These are phyloP conservation scores for Lycophotia porphyrea DNA, from an alignment of 2,888 invertebrate species.

Conservation along the genomic window DNA sequence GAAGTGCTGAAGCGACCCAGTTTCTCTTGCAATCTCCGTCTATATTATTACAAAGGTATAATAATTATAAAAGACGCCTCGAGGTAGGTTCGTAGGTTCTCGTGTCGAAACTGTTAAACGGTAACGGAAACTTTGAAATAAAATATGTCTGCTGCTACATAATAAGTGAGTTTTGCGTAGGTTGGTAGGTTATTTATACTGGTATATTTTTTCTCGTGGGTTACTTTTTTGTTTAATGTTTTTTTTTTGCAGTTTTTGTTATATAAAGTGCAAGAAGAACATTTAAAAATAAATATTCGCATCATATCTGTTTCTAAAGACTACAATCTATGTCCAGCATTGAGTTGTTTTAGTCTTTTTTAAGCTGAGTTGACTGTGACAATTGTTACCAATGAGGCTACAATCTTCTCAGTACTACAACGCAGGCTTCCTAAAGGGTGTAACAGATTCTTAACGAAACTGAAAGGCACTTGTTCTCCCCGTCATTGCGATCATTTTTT, in stretches of 20 bases:
- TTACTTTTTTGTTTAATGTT: background rate
- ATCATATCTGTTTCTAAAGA: background rate
- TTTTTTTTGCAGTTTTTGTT: background rate
- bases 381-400: too few species aligned
- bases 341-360: too few species aligned
- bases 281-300: background rate
- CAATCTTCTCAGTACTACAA: too few species aligned
- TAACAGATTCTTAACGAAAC: too few species aligned
- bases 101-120: conserved; percentile 40
- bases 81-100: conserved; percentile 53
- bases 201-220: background rate
- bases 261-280: background rate
- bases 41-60: conserved; percentile 60
- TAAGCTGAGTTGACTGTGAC: too few species aligned
- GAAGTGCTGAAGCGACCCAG: conserved; percentile 48
- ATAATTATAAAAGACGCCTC: conserved; percentile 63
- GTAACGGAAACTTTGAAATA: conserved; percentile 51
- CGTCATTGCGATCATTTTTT: too few species aligned
- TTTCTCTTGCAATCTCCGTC: conserved; percentile 52
- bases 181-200: background rate
- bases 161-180: background rate
- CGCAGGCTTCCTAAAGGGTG: too few species aligned
- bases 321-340: too few species aligned
- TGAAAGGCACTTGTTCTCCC: too few species aligned
- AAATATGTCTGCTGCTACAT: conserved; percentile 34